Base-by-base conservation (phyloP, 2,888 invertebrate species). In the Auanema freiburgensis region DNA sequence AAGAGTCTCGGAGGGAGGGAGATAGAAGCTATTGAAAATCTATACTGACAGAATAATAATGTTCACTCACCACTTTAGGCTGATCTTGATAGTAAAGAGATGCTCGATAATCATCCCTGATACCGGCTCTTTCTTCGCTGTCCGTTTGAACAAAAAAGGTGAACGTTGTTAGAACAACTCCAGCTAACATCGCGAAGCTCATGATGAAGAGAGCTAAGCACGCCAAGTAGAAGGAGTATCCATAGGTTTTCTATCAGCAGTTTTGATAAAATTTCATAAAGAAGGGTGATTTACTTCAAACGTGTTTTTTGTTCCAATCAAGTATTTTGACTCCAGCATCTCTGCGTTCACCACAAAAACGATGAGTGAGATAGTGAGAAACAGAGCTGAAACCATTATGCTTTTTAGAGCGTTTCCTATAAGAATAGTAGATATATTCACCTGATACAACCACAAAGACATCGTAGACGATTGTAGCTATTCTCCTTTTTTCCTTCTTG, bases 291-390 rank as follows among this genome's bases (percentile, higher is more conserved):
- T 44, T 23, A 78, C 76, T 67, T 76, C 77, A 57, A 74, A 80
- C 16, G 77, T 77, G 59, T 79, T 79, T 55, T 75, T 75, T 33
- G 80, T 67, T 40, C 82, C 82, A 41, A 82, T 82, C 43, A 82
- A 65, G 61, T 77, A 82, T 25, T 78, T 74, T 18, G 80, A 81
- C 57, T 82, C 82, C 43, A 82, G 64, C 82, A 82, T 82, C 62
- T 82, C 82, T 8, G 79, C 81, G 59, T 82, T 82, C 44, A 76
- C 78, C 79, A 82, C 76, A 65, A 82, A 82, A 2, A 82, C 81
- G 23, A 77, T 66, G 16, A 82, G 59, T 2, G 74, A 78, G 41
- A 82, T 74, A 18, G 69, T 62, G 12, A 78, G 66, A 16, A 78
- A 53, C 14, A 82, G 55, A 62, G 70, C 80, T 80, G 52, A 40